Base-by-base conservation (phyloP, 1,140 invertebrate genomes). In the Caenorhabditis remanei region DNA sequence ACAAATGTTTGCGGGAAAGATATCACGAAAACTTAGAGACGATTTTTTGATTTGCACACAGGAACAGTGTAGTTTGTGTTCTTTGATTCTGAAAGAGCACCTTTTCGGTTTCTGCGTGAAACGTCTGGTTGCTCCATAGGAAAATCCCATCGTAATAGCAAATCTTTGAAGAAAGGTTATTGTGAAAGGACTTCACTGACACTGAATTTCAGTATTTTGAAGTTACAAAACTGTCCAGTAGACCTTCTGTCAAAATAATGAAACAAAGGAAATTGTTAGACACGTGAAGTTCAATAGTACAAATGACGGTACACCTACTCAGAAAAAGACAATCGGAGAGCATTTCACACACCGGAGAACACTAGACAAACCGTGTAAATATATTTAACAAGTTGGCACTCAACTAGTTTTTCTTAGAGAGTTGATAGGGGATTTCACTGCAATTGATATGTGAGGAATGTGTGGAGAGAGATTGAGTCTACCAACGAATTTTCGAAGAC, bases 251-350 rank as follows among this genome's bases (percentile, higher is more conserved):
- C 32, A 32, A 32, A 32, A 32, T 32, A 32, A 32, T 32, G 32
- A 32, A 32, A 32, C 0, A 32, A 32, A 32, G 24, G 16, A 32
- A 40, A 40, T 13, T 65, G 32, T 65, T 32, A 32, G 32, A 32
- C 32, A 40, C 24, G 61, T 13, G 24, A 43, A 71, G 65, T 71
- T 71, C 65, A 71, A 71, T 71, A 71, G 65, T 71, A 71, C 65
- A 71, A 40, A 71, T 5, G 19, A 40, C 61, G 9, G 5, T 46
- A 71, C 41, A 71, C 65, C 13, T 67, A 67, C 41, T 71, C 65
- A 71, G 40, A 40, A 40, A 40, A 40, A 67, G 9, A 46, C 5
- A 43, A 46, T 11, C 40, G 19, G 19, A 21, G 61, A 63, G 61
- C 61, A 63, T 63, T 63, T 63, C 40, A 71, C 40, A 71, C 41